A percentile compares a stretch with the other conserved stretches of the same genome.
phyloP scores from a whole-genome alignment of 1,140 invertebrate species.

The Cotesia chilonis region DNA sequence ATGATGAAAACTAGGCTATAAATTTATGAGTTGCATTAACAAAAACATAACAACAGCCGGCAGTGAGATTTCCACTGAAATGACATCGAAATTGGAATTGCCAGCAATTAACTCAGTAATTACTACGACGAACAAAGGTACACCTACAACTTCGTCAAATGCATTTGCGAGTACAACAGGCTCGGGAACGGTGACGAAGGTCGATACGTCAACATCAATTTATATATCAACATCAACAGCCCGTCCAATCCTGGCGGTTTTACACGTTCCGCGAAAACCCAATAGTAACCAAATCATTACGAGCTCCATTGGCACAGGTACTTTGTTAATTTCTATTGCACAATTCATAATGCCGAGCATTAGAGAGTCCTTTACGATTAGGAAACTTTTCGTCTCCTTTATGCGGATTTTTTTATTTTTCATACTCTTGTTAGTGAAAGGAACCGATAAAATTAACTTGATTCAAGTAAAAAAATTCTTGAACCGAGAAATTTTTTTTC shows the following conservation, averaged over 20 bases:
- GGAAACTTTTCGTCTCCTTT: too few relatives aligned
- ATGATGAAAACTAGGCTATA: not conserved
- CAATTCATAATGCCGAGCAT: too few relatives aligned
- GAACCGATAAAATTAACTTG: too few relatives aligned
- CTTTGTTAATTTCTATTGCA: not conserved
- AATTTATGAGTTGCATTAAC: too few relatives aligned
- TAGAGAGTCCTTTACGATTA: too few relatives aligned
- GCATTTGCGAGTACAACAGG: too few relatives aligned
- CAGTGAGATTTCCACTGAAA: slow-evolving; percentile 15
- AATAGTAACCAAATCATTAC: slow-evolving; percentile 34
- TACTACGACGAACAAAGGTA: slow-evolving; percentile 26
- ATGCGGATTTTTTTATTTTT: too few relatives aligned
- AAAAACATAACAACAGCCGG: not conserved
- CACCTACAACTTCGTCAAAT: slow-evolving; percentile 18
- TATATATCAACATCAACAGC: slow-evolving; percentile 26
- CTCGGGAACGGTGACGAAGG: too few relatives aligned
- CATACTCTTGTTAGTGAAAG: too few relatives aligned
- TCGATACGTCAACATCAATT: too few relatives aligned
- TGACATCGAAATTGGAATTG: slow-evolving; percentile 9
- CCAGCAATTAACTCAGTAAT: slow-evolving; percentile 28
- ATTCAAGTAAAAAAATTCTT: too few relatives aligned
- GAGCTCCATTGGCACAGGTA: slow-evolving; percentile 36
- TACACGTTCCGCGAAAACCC: slow-evolving; percentile 37
- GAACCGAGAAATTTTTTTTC: too few relatives aligned
- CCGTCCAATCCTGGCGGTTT: slow-evolving; percentile 35